phyloP scores from a whole-genome alignment of 64 coral and sea anemone species.

The Dendrophyllia cribrosa region DNA sequence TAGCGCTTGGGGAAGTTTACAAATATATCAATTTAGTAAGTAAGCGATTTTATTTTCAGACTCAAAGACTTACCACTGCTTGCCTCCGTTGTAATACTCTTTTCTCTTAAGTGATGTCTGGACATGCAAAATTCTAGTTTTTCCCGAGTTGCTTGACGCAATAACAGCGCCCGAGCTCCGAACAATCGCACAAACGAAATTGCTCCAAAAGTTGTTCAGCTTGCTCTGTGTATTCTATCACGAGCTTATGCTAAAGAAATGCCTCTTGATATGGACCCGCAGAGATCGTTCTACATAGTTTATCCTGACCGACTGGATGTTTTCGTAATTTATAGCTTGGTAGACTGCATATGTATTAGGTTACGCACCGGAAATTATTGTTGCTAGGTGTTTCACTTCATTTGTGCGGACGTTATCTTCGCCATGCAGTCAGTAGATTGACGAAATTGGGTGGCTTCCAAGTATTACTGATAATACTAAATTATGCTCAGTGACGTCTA shows the following conservation, averaged over 20 bases:
- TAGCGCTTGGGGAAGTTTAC: no score
- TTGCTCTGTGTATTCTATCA: not conserved
- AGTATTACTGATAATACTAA: no score
- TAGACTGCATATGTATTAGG: no score
- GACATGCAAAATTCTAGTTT: no score
- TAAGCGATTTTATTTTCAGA: not conserved
- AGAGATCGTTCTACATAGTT: not conserved
- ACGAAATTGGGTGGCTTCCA: no score
- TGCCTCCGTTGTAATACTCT: not conserved
- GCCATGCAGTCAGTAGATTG: no score
- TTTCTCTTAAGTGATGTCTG: not conserved
- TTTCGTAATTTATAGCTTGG: not conserved
- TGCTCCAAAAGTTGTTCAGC: not conserved
- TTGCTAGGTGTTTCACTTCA: no score
- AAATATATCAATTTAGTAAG: no score
- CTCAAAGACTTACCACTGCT: not conserved
- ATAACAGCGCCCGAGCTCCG: not conserved
- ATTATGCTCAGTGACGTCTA: no score
- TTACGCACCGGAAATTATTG: no score
- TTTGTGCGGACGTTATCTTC: no score
- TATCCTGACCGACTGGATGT: no score
- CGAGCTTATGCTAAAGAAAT: not conserved
- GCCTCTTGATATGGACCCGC: not conserved
- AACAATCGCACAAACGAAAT: slow-evolving; percentile 10
- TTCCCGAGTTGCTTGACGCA: not conserved